phyloP scores from a whole-genome alignment of 2,797 vertebrate species.

The Cryptoblepharus egeriae region DNA sequence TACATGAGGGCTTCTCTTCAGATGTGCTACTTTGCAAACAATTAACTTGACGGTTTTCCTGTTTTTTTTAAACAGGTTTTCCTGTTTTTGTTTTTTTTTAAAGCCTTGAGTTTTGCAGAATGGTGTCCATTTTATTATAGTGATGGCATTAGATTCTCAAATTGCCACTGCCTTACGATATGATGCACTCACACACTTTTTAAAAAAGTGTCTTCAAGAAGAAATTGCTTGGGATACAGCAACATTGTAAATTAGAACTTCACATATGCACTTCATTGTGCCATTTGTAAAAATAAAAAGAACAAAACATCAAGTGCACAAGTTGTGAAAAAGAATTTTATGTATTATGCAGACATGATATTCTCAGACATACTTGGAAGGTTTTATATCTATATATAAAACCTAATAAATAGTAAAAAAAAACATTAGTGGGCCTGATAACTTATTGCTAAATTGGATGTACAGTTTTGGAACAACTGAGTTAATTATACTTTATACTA shows the following conservation, averaged over 20 bases:
- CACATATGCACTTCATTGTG: conserved; percentile 49
- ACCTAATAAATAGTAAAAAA: conserved; percentile 38
- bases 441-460: neutral
- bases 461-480: neutral
- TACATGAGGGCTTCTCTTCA: conserved; percentile 51
- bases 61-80: too few relatives aligned
- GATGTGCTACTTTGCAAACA: conserved; percentile 51
- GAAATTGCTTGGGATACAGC: conserved; percentile 56
- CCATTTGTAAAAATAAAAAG: conserved; percentile 66
- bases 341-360: conserved; percentile 69
- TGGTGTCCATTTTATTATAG: conserved; percentile 61
- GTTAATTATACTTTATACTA: neutral
- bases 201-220: conserved; percentile 48
- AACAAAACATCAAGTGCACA: conserved; percentile 65
- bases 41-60: conserved; percentile 43
- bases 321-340: conserved; percentile 61
- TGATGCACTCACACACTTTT: conserved; percentile 71
- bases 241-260: conserved; percentile 61
- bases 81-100: conserved; percentile 60
- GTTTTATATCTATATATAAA: conserved; percentile 44
- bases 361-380: conserved; percentile 56
- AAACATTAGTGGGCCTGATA: conserved; percentile 4
- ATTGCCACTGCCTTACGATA: conserved; percentile 64
- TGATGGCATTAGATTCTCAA: conserved; percentile 72
- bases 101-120: conserved; percentile 51